Evolutionary conservation across 2,888 invertebrate species (phyloP).

Genomic region (Horisme vitalbata): DNA sequence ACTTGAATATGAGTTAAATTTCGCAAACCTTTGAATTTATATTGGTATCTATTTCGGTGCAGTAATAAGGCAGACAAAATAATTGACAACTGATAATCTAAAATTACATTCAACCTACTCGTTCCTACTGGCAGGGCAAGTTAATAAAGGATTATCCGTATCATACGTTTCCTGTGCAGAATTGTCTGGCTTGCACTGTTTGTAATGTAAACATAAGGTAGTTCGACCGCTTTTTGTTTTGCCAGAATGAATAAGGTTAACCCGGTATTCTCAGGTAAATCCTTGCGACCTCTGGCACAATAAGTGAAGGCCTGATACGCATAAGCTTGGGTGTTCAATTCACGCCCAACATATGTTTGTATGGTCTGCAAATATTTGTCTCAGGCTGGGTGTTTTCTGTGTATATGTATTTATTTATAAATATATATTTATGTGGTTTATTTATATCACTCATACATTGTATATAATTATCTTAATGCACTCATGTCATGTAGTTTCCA

Average conservation of each 20-base stretch:
- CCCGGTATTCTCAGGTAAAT: too few species aligned
- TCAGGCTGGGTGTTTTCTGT: too few species aligned
- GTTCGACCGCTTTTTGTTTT: too few species aligned
- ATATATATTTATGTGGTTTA: neutral
- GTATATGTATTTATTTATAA: too few species aligned
- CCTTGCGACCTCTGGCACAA: too few species aligned
- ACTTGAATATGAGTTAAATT: slow-evolving; percentile 4
- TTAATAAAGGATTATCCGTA: slow-evolving; percentile 24
- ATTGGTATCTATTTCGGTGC: slow-evolving; percentile 34
- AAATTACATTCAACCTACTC: slow-evolving; percentile 29
- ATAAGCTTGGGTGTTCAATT: too few species aligned
- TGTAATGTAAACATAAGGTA: too few species aligned
- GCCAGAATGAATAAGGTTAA: too few species aligned
- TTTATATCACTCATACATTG: too few species aligned
- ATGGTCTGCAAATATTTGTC: neutral
- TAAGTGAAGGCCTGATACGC: too few species aligned
- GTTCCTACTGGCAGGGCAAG: slow-evolving; percentile 15
- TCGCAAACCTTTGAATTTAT: slow-evolving; percentile 32
- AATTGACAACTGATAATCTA: slow-evolving; percentile 30
- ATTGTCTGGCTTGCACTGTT: neutral
- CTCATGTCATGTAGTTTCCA: too few species aligned
- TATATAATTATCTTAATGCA: too few species aligned
- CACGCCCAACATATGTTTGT: neutral
- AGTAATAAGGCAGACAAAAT: slow-evolving; percentile 28
- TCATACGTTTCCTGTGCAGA: slow-evolving; percentile 21